A percentile compares a stretch with the other conserved stretches of the same genome.
These are phyloP conservation scores for Tryphoninae sp. DNA, from an alignment of 2,888 invertebrate species.

Conservation along the genomic window DNA sequence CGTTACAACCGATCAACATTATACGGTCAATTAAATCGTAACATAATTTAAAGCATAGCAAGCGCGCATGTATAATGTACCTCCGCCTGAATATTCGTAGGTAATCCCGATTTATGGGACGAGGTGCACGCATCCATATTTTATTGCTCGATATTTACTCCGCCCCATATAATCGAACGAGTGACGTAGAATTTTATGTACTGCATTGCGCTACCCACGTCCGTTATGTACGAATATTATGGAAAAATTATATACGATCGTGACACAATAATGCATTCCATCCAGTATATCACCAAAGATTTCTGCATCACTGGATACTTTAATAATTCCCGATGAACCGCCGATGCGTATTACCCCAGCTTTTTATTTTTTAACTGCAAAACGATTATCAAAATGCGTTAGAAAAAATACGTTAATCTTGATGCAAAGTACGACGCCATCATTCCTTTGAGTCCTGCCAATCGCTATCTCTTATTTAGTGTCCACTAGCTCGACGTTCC, in stretches of 20 bases:
- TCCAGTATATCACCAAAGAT: constrained; percentile 1
- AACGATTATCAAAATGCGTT: no score
- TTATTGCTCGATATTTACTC: not conserved
- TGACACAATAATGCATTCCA: not conserved
- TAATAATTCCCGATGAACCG: no score
- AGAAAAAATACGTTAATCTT: no score
- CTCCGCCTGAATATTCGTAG: constrained; percentile 35
- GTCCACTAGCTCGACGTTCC: no score
- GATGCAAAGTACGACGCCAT: no score
- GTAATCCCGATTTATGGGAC: constrained; percentile 55
- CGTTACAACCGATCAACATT: constrained; percentile 26
- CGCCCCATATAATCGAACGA: not conserved
- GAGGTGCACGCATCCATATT: constrained; percentile 23
- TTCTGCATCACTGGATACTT: not conserved
- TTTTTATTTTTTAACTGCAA: no score
- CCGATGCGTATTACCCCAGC: no score
- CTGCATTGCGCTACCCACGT: not conserved
- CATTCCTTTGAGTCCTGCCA: no score
- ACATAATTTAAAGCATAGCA: constrained; percentile 52
- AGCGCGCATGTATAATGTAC: constrained; percentile 30
- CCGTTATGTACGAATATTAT: not conserved
- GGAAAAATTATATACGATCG: not conserved
- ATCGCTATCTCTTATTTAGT: no score
- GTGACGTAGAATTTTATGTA: constrained; percentile 24
- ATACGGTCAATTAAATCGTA: constrained; percentile 48